A percentile compares a stretch with the other conserved stretches of the same genome.
Conservation (phyloP, 2,888 invertebrate species). For the Andrena marginata region DNA sequence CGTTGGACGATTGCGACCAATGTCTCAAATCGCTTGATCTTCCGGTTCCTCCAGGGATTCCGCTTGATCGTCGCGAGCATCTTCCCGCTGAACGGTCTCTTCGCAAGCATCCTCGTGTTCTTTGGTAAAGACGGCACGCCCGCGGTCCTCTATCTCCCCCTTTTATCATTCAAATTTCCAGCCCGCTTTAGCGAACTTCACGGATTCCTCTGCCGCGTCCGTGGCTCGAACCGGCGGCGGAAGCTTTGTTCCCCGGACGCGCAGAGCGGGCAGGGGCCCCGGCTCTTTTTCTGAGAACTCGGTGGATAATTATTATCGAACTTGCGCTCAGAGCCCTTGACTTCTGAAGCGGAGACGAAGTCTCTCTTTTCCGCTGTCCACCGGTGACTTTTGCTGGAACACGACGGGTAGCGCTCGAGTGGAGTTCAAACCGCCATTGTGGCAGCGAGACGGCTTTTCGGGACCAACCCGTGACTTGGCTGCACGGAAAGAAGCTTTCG, state of each 20-base stretch:
- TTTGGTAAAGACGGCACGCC: constrained; percentile 6
- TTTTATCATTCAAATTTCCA: constrained; percentile 42
- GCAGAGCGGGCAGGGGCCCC: neutral
- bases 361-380: too few relatives aligned
- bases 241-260: constrained; percentile 10
- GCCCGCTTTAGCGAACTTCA: constrained; percentile 33
- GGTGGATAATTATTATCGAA: constrained; percentile 43
- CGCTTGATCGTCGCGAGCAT: constrained; percentile 26
- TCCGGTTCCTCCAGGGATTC: constrained; percentile 27
- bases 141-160: constrained; percentile 2
- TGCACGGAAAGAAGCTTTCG: too few relatives aligned
- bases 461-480: too few relatives aligned
- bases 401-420: too few relatives aligned
- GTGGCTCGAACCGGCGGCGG: neutral
- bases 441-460: too few relatives aligned
- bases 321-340: constrained; percentile 10
- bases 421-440: too few relatives aligned
- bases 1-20: constrained; percentile 13
- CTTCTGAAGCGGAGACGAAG: too few relatives aligned
- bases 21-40: constrained; percentile 20
- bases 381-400: too few relatives aligned
- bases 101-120: constrained; percentile 3
- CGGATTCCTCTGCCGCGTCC: neutral
- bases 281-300: constrained; percentile 28
- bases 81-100: neutral